Conservation (phyloP, 2,888 invertebrate species). For the Macroteleia sp. region DNA sequence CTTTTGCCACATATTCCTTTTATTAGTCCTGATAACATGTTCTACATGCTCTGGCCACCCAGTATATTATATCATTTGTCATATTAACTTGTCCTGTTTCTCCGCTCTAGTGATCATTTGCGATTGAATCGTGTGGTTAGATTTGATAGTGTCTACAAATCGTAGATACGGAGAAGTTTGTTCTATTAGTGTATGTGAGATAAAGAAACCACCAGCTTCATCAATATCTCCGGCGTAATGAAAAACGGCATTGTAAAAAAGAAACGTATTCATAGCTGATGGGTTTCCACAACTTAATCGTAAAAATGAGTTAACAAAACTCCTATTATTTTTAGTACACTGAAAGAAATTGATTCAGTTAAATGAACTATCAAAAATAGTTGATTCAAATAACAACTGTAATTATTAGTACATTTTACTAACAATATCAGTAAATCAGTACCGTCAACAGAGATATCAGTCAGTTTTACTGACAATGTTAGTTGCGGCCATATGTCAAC, state of each 20-base stretch:
- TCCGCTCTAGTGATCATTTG: conserved; percentile 32
- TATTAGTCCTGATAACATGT: conserved; percentile 66
- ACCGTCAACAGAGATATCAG: no score
- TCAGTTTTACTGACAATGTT: no score
- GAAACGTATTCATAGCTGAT: conserved; percentile 23
- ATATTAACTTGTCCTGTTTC: conserved; percentile 53
- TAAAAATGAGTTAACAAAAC: no score
- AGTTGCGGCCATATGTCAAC: no score
- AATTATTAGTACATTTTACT: no score
- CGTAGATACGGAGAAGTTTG: no score
- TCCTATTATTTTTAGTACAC: no score
- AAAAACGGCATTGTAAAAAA: conserved; percentile 12
- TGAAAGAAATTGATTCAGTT: no score
- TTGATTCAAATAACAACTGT: no score
- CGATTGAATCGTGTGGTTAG: conserved; percentile 35
- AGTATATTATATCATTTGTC: conserved; percentile 55
- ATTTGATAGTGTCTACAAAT: conserved; percentile 35
- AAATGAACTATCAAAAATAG: no score
- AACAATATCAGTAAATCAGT: no score
- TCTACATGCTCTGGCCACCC: conserved; percentile 43
- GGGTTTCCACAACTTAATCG: conserved; percentile 27
- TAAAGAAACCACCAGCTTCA: conserved; percentile 30
- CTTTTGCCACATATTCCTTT: conserved; percentile 13
- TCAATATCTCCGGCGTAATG: conserved; percentile 28
- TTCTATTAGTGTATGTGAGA: conserved; percentile 23